Evolutionary conservation across 2,888 invertebrate genomes (phyloP), one percentile per base, ranked within the genome.

Genomic region (Sympetrum striolatum): DNA sequence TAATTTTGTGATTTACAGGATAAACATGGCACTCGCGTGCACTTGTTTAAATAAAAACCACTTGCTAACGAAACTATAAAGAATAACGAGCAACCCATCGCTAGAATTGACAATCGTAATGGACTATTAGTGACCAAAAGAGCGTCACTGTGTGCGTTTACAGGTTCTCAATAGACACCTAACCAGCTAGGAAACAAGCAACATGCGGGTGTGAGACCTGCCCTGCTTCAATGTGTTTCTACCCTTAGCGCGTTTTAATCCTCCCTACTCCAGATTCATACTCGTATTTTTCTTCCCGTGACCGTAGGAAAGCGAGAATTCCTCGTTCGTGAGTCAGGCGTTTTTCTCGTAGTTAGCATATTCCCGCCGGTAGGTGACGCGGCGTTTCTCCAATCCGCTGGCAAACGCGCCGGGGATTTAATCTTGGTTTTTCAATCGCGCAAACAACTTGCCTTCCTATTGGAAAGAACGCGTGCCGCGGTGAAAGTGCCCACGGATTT

Each of bases 401-500:
- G 44, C 44, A 6, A 8, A 44, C 44, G 44, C 44, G 44, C 44
- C 44, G 44, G 35, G 37, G 86, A 37, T 31, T n/a, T 60, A 86
- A 64, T 86, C 81, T 81, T 4, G 18, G 37, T 48, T 15, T 86
- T 86, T 64, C 39, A 35, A 64, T 64, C 64, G 60, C 86, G 12
- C 53, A 82, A 82, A 60, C 58, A 82, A 82, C 35, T n/a, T 58
- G 53, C 82, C 35, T 35, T 82, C 58, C 53, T 35, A 58, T 58
- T n/a, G 37, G 37, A 15, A 5, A 25, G 22, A 35, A n/a, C 86
- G 60, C 86, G 86, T 64, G 86, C 37, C 39, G 31, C 31, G 60
- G 60, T n/a, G 60, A 60, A 86, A 86, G 86, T 86, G 86, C 60
- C 60, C 60, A 86, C 60, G 60, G 37, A 58, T 86, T 53, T 37